These are phyloP conservation scores for Galemys pyrenaicus DNA, from an alignment of 2,113 vertebrate genomes.

Conservation along the genomic window DNA sequence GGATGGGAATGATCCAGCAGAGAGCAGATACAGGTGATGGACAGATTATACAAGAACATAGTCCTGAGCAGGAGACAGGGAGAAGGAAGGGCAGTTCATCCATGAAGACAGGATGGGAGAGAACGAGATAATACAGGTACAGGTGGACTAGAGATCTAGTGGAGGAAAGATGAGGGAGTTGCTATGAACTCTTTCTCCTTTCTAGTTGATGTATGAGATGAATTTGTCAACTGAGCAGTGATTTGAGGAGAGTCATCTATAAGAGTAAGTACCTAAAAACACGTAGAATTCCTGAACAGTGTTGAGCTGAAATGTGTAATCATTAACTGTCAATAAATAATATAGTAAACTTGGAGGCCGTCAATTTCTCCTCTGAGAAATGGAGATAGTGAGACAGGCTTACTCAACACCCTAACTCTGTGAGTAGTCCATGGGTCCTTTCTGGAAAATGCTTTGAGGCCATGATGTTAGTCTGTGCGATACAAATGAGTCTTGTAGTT, in stretches of 20 bases:
- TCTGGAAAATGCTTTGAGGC: constrained; percentile 48
- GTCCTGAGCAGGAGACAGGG: neutral
- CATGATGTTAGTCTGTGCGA: neutral
- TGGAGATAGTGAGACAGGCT: neutral
- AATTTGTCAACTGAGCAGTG: neutral
- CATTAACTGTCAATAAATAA: neutral
- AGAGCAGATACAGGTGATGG: neutral
- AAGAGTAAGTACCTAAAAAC: neutral
- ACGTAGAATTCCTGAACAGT: neutral
- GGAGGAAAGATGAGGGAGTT: neutral
- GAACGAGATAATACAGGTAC: neutral
- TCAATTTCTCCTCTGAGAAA: constrained; percentile 6
- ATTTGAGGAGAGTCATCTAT: neutral
- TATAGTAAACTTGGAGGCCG: neutral
- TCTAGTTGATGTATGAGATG: neutral
- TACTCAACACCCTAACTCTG: neutral
- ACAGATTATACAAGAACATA: neutral
- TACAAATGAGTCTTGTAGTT: neutral
- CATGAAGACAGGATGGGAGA: neutral
- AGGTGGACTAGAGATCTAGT: neutral
- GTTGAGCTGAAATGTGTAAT: neutral
- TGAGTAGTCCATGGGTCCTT: neutral
- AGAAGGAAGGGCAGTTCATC: neutral
- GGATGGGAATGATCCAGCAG: neutral
- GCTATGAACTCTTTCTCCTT: neutral